Evolutionary conservation across 2,113 vertebrate genomes (phyloP), one percentile per base, ranked within the genome.

Genomic region (Aplodontia rufa): DNA sequence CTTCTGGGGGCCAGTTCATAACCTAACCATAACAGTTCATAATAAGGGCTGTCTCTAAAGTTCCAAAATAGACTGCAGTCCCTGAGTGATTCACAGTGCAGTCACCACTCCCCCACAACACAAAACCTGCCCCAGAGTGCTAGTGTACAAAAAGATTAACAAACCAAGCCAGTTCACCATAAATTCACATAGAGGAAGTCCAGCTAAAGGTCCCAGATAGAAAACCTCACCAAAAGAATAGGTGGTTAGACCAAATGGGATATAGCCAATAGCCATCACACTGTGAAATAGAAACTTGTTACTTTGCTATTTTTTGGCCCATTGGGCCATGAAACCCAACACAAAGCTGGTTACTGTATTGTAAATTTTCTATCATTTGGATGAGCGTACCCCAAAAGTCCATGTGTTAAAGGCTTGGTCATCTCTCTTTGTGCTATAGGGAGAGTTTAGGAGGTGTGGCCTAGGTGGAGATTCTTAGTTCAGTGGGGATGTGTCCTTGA

Each of bases 31-130:
- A 60, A 60, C 1, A 49, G 28, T 26, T 20, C 1, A n/a, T n/a
- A 49, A 88, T 22, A 64, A 92, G 37, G 51, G 6, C 35, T 90
- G 30, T 13, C 12, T 88, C 5, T 81, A 26, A 55, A 14, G 14
- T 42, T 93, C 42, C 10, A 7, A 92, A 8, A 19, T 8, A 84
- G 40, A 19, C 45, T 26, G n/a, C 6, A 71, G 37, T 5, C 28
- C 68, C 30, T 53, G 53, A 47, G 11, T 64, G 20, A 30, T n/a
- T 7, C 11, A 6, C 16, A 74, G 16, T 7, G 5, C 4, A 17
- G 11, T 10, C 20, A 32, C 4, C 12, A 5, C 0, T 35, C 0
- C 37, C 19, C 5, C 4, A 40, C 10, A n/a, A 71, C 17, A 75
- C 20, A 76, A 9, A 42, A 9, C 16, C 40, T 79, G 35, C n/a